phyloP scores from a whole-genome alignment of 2,797 vertebrate genomes.

The Tapirus indicus region DNA sequence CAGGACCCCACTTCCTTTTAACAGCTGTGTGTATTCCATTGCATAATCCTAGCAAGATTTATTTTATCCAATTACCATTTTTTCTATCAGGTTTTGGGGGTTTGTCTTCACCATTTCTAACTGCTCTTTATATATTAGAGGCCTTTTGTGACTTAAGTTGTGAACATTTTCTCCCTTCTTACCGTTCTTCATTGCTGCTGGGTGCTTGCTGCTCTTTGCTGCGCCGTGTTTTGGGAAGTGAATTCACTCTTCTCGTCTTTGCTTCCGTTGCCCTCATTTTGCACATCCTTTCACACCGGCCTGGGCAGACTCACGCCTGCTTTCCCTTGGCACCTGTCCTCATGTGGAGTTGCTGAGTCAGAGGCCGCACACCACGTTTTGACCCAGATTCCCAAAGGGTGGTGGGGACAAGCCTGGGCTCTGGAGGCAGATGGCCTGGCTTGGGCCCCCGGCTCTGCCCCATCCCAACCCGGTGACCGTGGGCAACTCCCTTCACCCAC shows the following conservation, averaged over 20 bases:
- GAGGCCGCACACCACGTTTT: too few species aligned
- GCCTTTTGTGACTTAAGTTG: neutral
- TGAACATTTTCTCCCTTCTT: neutral
- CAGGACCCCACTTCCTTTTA: neutral
- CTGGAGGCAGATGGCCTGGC: too few species aligned
- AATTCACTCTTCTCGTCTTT: neutral
- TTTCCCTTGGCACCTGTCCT: neutral
- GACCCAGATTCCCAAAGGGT: neutral
- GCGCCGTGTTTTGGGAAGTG: neutral
- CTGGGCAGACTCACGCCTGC: rapidly evolving
- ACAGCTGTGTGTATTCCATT: neutral
- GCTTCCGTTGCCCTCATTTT: neutral
- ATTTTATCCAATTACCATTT: neutral
- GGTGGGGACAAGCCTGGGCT: neutral
- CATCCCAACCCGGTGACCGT: rapidly evolving
- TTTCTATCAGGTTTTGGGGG: neutral
- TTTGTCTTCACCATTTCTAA: neutral
- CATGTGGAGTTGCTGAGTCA: neutral
- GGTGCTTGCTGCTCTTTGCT: neutral
- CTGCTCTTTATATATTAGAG: too few species aligned
- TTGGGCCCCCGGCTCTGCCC: neutral
- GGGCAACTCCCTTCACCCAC: neutral
- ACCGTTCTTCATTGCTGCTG: neutral
- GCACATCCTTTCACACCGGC: neutral
- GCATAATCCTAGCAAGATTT: neutral